Evolutionary conservation across 30 jellyfish, hydroid and myxozoan genomes (phyloP).

Genomic region (Aurelia sp.): DNA sequence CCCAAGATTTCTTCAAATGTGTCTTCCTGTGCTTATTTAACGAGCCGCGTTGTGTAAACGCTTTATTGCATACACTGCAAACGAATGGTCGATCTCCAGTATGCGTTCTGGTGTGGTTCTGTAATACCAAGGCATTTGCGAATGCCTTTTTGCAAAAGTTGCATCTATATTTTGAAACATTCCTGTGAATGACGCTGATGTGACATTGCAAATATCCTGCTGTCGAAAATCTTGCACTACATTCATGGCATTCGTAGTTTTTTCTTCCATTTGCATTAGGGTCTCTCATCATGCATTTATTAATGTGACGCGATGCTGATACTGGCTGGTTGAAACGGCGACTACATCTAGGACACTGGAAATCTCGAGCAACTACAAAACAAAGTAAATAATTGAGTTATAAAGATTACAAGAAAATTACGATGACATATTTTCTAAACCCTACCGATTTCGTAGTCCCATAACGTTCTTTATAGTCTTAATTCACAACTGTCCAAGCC

Average conservation of each 20-base stretch:
- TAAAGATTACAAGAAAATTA: too few species aligned
- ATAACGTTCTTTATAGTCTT: too few species aligned
- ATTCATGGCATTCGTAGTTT: conserved; percentile 47
- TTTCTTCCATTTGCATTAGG: background rate
- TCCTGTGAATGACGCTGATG: conserved; percentile 48
- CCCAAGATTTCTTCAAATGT: background rate
- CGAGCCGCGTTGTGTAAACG: conserved; percentile 59
- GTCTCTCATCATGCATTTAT: background rate
- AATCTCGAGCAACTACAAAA: too few species aligned
- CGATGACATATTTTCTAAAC: too few species aligned
- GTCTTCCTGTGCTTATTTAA: conserved; percentile 47
- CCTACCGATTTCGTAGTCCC: too few species aligned
- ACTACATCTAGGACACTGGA: background rate
- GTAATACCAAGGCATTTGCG: conserved; percentile 48
- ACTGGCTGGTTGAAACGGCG: background rate
- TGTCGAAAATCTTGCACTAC: conserved; percentile 30
- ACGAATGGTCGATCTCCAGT: conserved; percentile 69
- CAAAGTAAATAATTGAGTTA: too few species aligned
- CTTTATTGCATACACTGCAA: conserved; percentile 33
- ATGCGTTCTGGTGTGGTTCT: conserved; percentile 61
- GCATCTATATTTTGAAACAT: conserved; percentile 41
- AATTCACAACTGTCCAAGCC: too few species aligned
- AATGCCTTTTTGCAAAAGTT: conserved; percentile 51
- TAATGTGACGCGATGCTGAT: background rate
- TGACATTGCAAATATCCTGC: conserved; percentile 53